Conservation (phyloP, 2,113 vertebrate species). For the Atractosteus spatula region DNA sequence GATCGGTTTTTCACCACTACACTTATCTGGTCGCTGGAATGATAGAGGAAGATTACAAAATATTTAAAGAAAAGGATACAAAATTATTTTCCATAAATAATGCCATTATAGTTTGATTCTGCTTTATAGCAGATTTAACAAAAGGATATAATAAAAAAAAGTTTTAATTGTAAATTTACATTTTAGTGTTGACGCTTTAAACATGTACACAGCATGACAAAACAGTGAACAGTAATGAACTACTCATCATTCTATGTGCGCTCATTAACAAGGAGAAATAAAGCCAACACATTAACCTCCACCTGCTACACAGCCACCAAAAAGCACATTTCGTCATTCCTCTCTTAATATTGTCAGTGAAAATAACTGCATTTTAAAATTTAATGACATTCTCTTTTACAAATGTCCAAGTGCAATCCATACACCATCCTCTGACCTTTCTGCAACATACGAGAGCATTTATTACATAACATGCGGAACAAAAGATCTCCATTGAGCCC, state of each 20-base stretch:
- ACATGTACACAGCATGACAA: slow-evolving; percentile 34
- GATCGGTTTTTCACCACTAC: slow-evolving; percentile 15
- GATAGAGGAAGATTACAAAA: slow-evolving; percentile 58
- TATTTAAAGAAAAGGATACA: slow-evolving; percentile 51
- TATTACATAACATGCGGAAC: slow-evolving; percentile 22
- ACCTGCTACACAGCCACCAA: slow-evolving; percentile 3
- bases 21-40: slow-evolving; percentile 30
- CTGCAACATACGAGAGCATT: slow-evolving; percentile 24
- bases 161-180: slow-evolving; percentile 31
- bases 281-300: not conserved
- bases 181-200: slow-evolving; percentile 33
- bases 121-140: slow-evolving; percentile 32
- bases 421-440: slow-evolving; percentile 1
- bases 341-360: slow-evolving; percentile 17
- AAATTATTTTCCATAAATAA: slow-evolving; percentile 56
- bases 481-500: slow-evolving; percentile 45
- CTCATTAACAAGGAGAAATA: no score
- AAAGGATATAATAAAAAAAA: slow-evolving; percentile 50
- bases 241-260: not conserved
- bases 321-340: not conserved
- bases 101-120: slow-evolving; percentile 30
- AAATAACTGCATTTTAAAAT: not conserved
- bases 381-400: not conserved
- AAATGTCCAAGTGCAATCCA: not conserved
- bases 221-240: not conserved